phyloP scores from a whole-genome alignment of 2,113 vertebrate genomes.

The Calidris pugnax region DNA sequence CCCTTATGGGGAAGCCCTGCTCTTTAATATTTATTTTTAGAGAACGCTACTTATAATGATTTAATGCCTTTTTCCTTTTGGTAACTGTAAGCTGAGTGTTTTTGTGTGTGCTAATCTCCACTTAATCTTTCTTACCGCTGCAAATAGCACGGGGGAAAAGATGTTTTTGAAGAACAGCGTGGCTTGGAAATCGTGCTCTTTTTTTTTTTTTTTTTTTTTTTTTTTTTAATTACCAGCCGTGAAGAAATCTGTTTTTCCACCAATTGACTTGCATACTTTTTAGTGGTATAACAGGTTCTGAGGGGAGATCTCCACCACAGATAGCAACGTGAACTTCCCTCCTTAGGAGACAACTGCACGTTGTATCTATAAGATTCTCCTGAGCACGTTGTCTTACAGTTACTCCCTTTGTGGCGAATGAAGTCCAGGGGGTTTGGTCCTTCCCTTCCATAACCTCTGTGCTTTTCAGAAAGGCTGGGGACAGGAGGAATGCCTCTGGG shows the following conservation, averaged over 20 bases:
- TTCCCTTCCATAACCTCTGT: background rate
- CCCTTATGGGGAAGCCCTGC: background rate
- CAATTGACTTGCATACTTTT: slow-evolving; percentile 1
- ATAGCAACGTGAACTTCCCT: background rate
- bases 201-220: background rate
- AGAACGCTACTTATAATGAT: background rate
- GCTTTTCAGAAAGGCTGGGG: background rate
- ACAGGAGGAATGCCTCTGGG: background rate
- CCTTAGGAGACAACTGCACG: background rate
- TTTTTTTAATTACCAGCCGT: background rate
- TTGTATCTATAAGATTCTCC: background rate
- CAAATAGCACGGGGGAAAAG: background rate
- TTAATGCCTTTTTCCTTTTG: background rate
- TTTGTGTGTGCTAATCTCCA: background rate
- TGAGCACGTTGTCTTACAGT: background rate
- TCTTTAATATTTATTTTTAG: background rate
- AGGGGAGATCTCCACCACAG: background rate
- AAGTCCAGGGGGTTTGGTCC: background rate
- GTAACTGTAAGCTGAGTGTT: background rate
- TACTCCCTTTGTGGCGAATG: background rate
- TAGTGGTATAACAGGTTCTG: slow-evolving; percentile 28
- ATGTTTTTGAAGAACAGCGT: background rate
- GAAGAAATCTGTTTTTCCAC: slow-evolving; percentile 27
- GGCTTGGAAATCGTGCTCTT: slow-evolving; percentile 2
- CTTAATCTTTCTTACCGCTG: background rate